Evolutionary conservation across 2,113 vertebrate genomes (phyloP).

Genomic region (Cathartes aura): DNA sequence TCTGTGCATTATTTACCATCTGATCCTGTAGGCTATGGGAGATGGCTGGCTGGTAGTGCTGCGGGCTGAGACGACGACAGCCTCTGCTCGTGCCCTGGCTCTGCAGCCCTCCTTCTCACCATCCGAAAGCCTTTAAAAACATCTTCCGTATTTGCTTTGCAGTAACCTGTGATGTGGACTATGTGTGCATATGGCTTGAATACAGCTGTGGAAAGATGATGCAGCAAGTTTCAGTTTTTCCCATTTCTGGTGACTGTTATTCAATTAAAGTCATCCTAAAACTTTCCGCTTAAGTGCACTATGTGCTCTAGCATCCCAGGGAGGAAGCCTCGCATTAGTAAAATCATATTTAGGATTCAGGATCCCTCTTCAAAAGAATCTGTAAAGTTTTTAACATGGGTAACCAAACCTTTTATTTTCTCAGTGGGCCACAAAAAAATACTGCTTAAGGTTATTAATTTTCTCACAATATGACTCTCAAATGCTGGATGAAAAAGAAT

Average conservation of each 20-base stretch:
- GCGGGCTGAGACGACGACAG: not conserved
- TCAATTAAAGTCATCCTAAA: not conserved
- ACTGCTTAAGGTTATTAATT: constrained; percentile 21
- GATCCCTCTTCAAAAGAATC: constrained; percentile 6
- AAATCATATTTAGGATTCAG: not conserved
- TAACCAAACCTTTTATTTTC: constrained; percentile 15
- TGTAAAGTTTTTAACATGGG: not conserved
- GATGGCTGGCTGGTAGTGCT: not conserved
- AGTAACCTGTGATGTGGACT: fast-evolving
- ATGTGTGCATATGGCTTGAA: fast-evolving
- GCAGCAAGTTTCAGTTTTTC: fast-evolving
- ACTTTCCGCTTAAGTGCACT: not conserved
- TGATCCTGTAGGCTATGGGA: fast-evolving
- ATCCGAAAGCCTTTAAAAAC: fast-evolving
- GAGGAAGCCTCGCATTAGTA: not conserved
- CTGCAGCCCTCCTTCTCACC: not conserved
- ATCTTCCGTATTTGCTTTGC: fast-evolving
- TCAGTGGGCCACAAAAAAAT: not conserved
- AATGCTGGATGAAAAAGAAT: constrained; percentile 20
- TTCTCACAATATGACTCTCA: constrained; percentile 57
- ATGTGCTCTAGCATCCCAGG: not conserved
- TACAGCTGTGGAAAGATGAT: fast-evolving
- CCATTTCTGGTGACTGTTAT: not conserved
- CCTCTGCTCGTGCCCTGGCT: not conserved
- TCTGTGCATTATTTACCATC: fast-evolving